These are phyloP conservation scores for Dascillus cervinus DNA, from an alignment of 2,888 invertebrate species.

Conservation along the genomic window DNA sequence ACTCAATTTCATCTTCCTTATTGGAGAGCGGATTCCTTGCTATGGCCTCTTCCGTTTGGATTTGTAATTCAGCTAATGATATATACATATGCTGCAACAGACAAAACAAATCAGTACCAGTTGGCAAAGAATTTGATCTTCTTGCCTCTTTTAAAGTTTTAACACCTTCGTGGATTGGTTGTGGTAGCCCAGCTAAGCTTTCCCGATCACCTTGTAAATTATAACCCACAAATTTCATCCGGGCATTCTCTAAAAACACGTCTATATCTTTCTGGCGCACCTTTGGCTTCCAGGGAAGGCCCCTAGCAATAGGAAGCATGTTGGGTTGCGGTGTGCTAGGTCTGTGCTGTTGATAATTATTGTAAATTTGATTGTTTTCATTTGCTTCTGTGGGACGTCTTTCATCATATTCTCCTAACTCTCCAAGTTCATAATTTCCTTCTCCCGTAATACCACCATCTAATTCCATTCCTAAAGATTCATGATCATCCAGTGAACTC, in stretches of 20 bases:
- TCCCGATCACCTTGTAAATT: constrained; percentile 78
- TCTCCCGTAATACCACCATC: constrained; percentile 56
- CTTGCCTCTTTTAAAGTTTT: constrained; percentile 70
- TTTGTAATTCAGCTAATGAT: constrained; percentile 87
- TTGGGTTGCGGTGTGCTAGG: constrained; percentile 34
- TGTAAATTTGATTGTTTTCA: constrained; percentile 31
- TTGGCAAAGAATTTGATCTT: not conserved
- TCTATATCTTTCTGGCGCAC: constrained; percentile 91
- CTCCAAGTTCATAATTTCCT: constrained; percentile 49
- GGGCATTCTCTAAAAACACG: constrained; percentile 80
- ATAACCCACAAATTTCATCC: constrained; percentile 95
- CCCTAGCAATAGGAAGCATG: constrained; percentile 22
- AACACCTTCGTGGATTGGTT: constrained; percentile 94
- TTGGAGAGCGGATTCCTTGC: constrained; percentile 85
- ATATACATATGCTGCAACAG: constrained; percentile 78
- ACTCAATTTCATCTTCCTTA: constrained; percentile 67
- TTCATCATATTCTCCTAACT: constrained; percentile 49
- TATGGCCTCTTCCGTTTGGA: constrained; percentile 85
- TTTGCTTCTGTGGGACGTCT: constrained; percentile 42
- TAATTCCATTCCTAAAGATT: constrained; percentile 65
- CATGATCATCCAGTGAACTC: constrained; percentile 79
- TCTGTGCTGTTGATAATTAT: constrained; percentile 32
- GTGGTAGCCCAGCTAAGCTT: constrained; percentile 90
- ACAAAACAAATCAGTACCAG: not conserved
- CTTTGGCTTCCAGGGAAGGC: constrained; percentile 92